These are phyloP conservation scores for Hedychridium roseum DNA, from an alignment of 2,888 invertebrate species.

Conservation along the genomic window DNA sequence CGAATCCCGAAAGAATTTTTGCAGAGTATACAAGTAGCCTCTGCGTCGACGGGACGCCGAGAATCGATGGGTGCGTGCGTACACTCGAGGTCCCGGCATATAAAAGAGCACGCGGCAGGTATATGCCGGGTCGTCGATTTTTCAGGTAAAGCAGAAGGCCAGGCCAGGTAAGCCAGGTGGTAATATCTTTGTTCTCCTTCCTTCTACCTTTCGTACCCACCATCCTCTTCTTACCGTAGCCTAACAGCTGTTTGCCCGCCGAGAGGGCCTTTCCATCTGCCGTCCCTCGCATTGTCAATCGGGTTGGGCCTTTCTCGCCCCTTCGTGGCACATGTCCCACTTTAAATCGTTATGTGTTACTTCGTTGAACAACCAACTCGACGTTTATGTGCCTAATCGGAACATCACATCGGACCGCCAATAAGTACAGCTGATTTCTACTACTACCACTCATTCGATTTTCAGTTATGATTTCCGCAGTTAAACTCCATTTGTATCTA, in stretches of 20 bases:
- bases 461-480: too few species aligned
- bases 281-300: slow-evolving; percentile 55
- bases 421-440: too few species aligned
- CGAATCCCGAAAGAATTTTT: too few species aligned
- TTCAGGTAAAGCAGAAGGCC: slow-evolving; percentile 55
- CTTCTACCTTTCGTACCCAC: slow-evolving; percentile 24
- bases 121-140: slow-evolving; percentile 40
- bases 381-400: slow-evolving; percentile 36
- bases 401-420: slow-evolving; percentile 6
- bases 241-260: slow-evolving; percentile 62
- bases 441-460: too few species aligned
- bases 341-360: slow-evolving; percentile 44
- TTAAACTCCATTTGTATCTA: too few species aligned
- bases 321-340: slow-evolving; percentile 47
- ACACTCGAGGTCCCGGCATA: slow-evolving; percentile 41
- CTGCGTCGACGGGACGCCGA: too few species aligned
- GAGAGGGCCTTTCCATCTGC: slow-evolving; percentile 32
- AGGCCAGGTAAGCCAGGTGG: slow-evolving; percentile 62
- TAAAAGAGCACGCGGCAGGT: slow-evolving; percentile 52
- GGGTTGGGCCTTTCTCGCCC: slow-evolving; percentile 28
- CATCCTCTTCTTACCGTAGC: slow-evolving; percentile 41
- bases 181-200: slow-evolving; percentile 53
- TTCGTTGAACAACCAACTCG: too few species aligned
- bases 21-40: too few species aligned
- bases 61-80: slow-evolving; percentile 32